Evolutionary conservation across 1,140 invertebrate species (phyloP).

Genomic region (Drosophila nigrodunni): DNA sequence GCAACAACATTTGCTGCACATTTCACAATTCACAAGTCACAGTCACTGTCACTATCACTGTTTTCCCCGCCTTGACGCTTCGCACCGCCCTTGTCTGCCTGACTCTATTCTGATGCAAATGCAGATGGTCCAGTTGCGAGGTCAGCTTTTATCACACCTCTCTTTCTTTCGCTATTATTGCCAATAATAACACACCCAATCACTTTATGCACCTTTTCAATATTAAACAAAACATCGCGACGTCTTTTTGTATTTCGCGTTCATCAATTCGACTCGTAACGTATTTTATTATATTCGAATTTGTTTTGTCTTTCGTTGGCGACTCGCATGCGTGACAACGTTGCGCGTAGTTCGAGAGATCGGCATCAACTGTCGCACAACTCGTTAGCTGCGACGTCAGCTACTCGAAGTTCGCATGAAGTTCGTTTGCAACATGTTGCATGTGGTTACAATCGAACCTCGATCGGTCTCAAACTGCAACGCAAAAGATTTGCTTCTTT

Average conservation of each 20-base stretch:
- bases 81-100: not conserved
- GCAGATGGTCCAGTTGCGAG: slow-evolving; percentile 42
- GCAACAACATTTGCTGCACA: slow-evolving; percentile 43
- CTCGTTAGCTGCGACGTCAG: not conserved
- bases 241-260: not conserved
- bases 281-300: not conserved
- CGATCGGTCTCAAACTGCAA: too few species aligned
- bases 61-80: not conserved
- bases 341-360: slow-evolving; percentile 30
- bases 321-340: slow-evolving; percentile 24
- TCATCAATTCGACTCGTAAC: slow-evolving; percentile 4
- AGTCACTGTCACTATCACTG: slow-evolving; percentile 7
- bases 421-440: slow-evolving; percentile 43
- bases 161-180: slow-evolving; percentile 34
- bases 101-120: slow-evolving; percentile 51
- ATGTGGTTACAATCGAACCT: not conserved
- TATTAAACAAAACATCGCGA: slow-evolving; percentile 45
- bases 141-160: slow-evolving; percentile 31
- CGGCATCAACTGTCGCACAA: slow-evolving; percentile 49
- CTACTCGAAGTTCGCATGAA: not conserved
- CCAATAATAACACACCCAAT: slow-evolving; percentile 20
- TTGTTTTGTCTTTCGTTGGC: not conserved
- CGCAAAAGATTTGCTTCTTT: too few species aligned
- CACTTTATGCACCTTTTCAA: slow-evolving; percentile 24
- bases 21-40: slow-evolving; percentile 37